Conservation (phyloP, 2,113 vertebrate genomes). For the Numida meleagris region DNA sequence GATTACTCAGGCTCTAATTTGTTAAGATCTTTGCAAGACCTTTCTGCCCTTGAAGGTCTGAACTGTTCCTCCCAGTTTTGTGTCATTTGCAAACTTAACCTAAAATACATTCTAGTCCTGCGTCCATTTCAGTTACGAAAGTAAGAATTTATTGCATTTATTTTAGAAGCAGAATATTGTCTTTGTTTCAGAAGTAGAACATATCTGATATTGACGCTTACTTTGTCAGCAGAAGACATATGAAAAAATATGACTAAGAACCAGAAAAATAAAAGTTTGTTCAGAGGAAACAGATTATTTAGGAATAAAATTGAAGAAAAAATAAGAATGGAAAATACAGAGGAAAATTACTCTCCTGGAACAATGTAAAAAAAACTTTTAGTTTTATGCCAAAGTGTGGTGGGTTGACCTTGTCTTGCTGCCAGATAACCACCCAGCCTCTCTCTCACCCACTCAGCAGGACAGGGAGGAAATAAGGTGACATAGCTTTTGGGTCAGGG, state of each 20-base stretch:
- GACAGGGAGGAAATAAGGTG: neutral
- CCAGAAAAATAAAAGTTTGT: neutral
- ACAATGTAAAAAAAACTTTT: neutral
- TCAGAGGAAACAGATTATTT: neutral
- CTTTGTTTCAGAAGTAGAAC: neutral
- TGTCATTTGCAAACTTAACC: neutral
- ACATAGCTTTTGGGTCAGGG: neutral
- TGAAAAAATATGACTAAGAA: neutral
- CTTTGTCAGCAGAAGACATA: neutral
- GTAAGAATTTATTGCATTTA: neutral
- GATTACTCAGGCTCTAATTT: neutral
- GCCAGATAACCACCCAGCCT: neutral
- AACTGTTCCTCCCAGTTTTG: neutral
- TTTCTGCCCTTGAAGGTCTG: neutral
- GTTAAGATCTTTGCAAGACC: neutral
- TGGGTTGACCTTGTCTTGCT: neutral
- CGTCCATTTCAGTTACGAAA: neutral
- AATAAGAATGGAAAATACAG: neutral
- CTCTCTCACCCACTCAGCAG: neutral
- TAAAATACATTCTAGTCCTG: neutral
- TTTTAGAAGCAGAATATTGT: neutral
- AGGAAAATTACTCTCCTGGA: neutral
- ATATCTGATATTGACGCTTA: neutral
- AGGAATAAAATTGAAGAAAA: neutral
- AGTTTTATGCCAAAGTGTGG: neutral